These are phyloP conservation scores for Planococcus citri DNA, from an alignment of 1,140 invertebrate species.

Conservation along the genomic window DNA sequence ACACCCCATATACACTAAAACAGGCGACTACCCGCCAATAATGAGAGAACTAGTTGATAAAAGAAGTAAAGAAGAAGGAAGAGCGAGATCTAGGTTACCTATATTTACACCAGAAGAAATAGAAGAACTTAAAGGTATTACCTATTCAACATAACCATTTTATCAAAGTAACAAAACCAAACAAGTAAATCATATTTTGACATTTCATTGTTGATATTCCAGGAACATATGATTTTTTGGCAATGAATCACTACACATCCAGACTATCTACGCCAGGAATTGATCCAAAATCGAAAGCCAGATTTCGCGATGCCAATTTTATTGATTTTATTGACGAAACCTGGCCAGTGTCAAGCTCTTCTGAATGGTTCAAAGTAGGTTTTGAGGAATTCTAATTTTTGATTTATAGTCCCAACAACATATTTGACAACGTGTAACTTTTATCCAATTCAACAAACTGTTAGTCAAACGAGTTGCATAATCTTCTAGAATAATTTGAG, in stretches of 20 bases:
- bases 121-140: conserved; percentile 38
- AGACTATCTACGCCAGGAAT: neutral
- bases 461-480: too few species aligned
- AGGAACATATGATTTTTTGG: neutral
- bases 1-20: conserved; percentile 42
- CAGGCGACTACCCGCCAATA: conserved; percentile 47
- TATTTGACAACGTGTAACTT: too few species aligned
- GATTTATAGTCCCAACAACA: too few species aligned
- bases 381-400: too few species aligned
- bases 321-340: conserved; percentile 1
- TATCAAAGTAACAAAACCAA: conserved; percentile 38
- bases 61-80: conserved; percentile 44
- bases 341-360: conserved; percentile 10
- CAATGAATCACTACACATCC: neutral
- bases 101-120: conserved; percentile 47
- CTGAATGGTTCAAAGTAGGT: conserved; percentile 6
- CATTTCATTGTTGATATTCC: conserved; percentile 29
- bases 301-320: neutral
- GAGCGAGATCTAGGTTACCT: conserved; percentile 41
- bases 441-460: too few species aligned
- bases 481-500: too few species aligned
- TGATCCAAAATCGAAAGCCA: neutral
- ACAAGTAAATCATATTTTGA: conserved; percentile 33
- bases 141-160: conserved; percentile 42
- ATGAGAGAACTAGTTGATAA: conserved; percentile 41